phyloP scores from a whole-genome alignment of 1,140 invertebrate species.

The Drosophila kanapiae region DNA sequence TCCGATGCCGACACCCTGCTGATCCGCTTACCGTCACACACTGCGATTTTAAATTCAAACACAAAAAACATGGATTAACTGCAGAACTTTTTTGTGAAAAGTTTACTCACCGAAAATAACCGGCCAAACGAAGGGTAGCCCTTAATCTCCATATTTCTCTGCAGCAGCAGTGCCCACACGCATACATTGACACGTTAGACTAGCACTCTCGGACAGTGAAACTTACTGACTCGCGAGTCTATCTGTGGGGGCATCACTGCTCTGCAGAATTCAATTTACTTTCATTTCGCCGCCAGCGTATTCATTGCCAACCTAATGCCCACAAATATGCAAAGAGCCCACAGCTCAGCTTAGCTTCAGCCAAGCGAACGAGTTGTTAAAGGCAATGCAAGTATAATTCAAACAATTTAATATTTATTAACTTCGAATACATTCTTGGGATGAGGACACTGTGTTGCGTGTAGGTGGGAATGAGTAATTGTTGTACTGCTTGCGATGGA shows the following conservation, averaged over 20 bases:
- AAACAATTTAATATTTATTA: slow-evolving; percentile 53
- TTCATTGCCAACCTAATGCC: slow-evolving; percentile 3
- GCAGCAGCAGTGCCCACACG: too few relatives aligned
- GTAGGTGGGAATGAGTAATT: not conserved
- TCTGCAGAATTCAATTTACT: not conserved
- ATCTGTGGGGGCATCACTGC: too few relatives aligned
- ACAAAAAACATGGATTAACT: slow-evolving; percentile 28
- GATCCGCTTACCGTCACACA: slow-evolving; percentile 27
- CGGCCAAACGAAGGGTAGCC: not conserved
- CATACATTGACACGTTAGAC: too few relatives aligned
- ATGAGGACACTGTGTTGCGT: slow-evolving; percentile 16
- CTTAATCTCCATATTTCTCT: slow-evolving; percentile 7
- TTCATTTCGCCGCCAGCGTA: not conserved
- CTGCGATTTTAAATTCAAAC: slow-evolving; percentile 17
- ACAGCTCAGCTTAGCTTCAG: not conserved
- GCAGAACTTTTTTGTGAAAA: slow-evolving; percentile 18
- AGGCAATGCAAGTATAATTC: slow-evolving; percentile 13
- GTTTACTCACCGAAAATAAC: slow-evolving; percentile 3
- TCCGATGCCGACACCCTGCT: slow-evolving; percentile 8
- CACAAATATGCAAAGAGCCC: slow-evolving; percentile 8
- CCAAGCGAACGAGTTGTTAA: not conserved
- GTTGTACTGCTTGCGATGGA: slow-evolving; percentile 47
- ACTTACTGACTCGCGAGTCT: too few relatives aligned
- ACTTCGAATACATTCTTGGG: slow-evolving; percentile 23
- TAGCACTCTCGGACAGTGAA: too few relatives aligned